Evolutionary conservation across 2,888 invertebrate species (phyloP).

Genomic region (Alitta virens): DNA sequence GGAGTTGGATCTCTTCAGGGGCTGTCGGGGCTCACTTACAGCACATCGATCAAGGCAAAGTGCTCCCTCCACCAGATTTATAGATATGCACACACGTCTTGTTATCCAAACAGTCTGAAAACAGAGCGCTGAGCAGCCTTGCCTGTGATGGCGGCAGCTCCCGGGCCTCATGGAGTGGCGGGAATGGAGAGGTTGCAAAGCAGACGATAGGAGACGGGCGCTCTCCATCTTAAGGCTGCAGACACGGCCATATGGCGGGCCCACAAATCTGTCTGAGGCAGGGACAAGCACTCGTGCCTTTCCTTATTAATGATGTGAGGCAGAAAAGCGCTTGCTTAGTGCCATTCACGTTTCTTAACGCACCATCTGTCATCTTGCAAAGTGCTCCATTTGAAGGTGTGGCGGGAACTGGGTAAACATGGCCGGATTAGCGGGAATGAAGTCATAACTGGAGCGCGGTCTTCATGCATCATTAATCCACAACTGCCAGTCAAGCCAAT

Average conservation of each 20-base stretch:
- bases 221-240: not conserved
- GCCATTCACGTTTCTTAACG: constrained; percentile 14
- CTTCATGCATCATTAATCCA: not conserved
- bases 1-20: too few relatives aligned
- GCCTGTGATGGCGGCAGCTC: too few relatives aligned
- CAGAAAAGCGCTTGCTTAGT: constrained; percentile 3
- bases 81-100: too few relatives aligned
- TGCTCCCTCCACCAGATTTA: too few relatives aligned
- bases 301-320: constrained; percentile 14
- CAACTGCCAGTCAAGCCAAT: constrained; percentile 3
- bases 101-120: too few relatives aligned
- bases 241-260: constrained; percentile 10
- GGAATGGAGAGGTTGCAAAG: too few relatives aligned
- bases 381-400: constrained; percentile 7
- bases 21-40: too few relatives aligned
- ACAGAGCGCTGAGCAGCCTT: too few relatives aligned
- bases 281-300: constrained; percentile 10
- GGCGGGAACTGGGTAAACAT: not conserved
- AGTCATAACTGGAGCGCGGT: not conserved
- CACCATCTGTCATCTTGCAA: constrained; percentile 16
- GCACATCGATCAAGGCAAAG: too few relatives aligned
- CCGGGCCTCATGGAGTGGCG: too few relatives aligned
- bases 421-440: not conserved
- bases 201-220: too few relatives aligned
- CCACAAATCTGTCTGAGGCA: constrained; percentile 10